Base-by-base conservation (phyloP, 2,113 vertebrate species). In the Empidonax traillii region DNA sequence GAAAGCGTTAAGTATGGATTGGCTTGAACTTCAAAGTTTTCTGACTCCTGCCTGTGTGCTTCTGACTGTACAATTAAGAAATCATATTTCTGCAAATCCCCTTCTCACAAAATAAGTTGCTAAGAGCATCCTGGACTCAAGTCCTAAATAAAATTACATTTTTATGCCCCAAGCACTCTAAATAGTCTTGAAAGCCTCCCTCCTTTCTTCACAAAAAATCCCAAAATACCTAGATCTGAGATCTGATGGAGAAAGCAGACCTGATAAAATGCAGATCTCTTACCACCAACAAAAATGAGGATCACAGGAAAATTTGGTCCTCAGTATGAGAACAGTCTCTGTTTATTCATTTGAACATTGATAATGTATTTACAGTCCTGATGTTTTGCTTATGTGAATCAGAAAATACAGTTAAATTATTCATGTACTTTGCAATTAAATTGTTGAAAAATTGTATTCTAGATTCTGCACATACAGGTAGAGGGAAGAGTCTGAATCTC, bases 11-110 rank as follows among this genome's bases (percentile, higher is more conserved):
- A 93, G 35, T 39, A 52, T 0, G 0, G n/a, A 80, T 86, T 93
- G 65, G 55, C 87, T 94, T 77, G 63, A 80, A 94, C 75, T 87
- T 94, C 93, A 96, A 93, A 94, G 85, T 88, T 83, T 90, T 85
- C 33, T 85, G 53, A 66, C 46, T 89, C 52, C 22, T 93, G 23
- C 7, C 46, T 62, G 5, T 39, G 27, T 61, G 31, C 85, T 91
- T 94, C 51, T 73, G 28, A 43, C 24, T 7, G 12, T 24, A 35
- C 62, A 91, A 68, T 59, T 90, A 90, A 51, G 9, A 83, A 69
- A 27, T 82, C 19, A 8, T 16, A 89, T 68, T 67, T n/a, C 47
- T 85, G 35, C 33, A 93, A 94, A 94, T 87, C 39, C 12, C 5
- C 5, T 83, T 69, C 56, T 66, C 35, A 59, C 33, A 69, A 2